Evolutionary conservation across 2,113 vertebrate genomes (phyloP).

Genomic region (Tachysurus vachellii): DNA sequence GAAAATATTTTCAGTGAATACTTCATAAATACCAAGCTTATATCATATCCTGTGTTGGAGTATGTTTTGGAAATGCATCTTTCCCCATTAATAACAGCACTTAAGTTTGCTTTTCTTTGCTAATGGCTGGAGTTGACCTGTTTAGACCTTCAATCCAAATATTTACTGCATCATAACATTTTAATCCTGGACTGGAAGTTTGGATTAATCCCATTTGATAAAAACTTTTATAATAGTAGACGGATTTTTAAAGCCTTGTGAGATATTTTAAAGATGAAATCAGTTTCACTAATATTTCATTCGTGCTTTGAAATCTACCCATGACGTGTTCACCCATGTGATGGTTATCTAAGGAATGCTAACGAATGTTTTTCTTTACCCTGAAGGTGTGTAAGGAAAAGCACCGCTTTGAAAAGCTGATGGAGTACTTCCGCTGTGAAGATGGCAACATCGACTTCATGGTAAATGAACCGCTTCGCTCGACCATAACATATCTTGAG

Average conservation of each 20-base stretch:
- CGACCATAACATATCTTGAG: background rate
- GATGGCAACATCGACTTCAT: slow-evolving; percentile 98
- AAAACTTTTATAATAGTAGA: background rate
- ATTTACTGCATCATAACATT: background rate
- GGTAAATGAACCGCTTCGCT: slow-evolving; percentile 68
- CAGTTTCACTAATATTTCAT: background rate
- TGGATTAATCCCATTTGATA: background rate
- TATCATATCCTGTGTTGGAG: slow-evolving; percentile 48
- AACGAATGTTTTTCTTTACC: background rate
- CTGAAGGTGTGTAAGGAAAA: slow-evolving; percentile 93
- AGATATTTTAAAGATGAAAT: background rate
- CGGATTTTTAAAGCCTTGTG: background rate
- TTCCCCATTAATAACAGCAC: slow-evolving; percentile 60
- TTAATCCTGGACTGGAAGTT: background rate
- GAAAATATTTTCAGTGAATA: background rate
- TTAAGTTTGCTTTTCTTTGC: slow-evolving; percentile 49
- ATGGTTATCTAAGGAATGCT: background rate
- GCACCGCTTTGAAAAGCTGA: slow-evolving; percentile 94
- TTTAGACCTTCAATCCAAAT: slow-evolving; percentile 19
- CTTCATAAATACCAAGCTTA: background rate
- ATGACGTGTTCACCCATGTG: background rate
- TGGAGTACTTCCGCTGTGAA: slow-evolving; percentile 95
- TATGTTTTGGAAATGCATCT: slow-evolving; percentile 42
- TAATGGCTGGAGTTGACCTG: slow-evolving; percentile 42
- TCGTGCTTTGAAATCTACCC: background rate